Percentiles rank a stretch among this genome's conserved stretches.
Evolutionary conservation across 2,797 vertebrate species (phyloP).

Genomic region (Gobio occitaniae): DNA sequence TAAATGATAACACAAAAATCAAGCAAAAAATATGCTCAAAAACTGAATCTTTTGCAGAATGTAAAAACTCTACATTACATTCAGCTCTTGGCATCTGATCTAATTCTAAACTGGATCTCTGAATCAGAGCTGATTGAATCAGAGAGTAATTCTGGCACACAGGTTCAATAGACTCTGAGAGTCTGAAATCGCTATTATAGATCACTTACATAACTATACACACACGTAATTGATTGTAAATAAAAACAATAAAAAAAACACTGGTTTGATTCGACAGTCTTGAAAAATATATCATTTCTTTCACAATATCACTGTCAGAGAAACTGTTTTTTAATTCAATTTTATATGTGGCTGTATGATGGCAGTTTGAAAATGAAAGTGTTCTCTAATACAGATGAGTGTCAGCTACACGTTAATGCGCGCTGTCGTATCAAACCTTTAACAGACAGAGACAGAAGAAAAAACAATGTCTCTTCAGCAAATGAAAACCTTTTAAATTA

Average conservation of each 20-base stretch:
- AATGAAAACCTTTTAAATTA: constrained; percentile 45
- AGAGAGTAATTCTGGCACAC: neutral
- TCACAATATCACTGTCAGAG: constrained; percentile 32
- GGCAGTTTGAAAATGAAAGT: constrained; percentile 27
- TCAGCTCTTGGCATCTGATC: constrained; percentile 15
- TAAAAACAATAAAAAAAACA: constrained; percentile 27
- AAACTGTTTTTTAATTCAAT: constrained; percentile 29
- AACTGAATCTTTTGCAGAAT: neutral
- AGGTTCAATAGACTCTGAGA: constrained; percentile 6
- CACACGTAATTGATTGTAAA: constrained; percentile 38
- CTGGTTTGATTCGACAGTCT: constrained; percentile 28
- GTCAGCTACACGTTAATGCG: constrained; percentile 27
- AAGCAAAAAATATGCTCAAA: neutral
- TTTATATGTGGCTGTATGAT: constrained; percentile 28
- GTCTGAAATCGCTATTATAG: constrained; percentile 26
- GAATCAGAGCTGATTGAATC: neutral
- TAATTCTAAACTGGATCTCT: neutral
- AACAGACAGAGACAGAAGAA: constrained; percentile 37
- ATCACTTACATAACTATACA: constrained; percentile 39
- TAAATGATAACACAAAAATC: neutral
- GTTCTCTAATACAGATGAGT: constrained; percentile 19
- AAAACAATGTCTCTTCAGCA: constrained; percentile 12
- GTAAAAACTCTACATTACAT: neutral
- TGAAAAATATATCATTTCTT: constrained; percentile 46
- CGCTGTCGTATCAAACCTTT: constrained; percentile 37